Base-by-base conservation (phyloP, 64 coral and sea anemone genomes). In the Dendronephthya gigantea region DNA sequence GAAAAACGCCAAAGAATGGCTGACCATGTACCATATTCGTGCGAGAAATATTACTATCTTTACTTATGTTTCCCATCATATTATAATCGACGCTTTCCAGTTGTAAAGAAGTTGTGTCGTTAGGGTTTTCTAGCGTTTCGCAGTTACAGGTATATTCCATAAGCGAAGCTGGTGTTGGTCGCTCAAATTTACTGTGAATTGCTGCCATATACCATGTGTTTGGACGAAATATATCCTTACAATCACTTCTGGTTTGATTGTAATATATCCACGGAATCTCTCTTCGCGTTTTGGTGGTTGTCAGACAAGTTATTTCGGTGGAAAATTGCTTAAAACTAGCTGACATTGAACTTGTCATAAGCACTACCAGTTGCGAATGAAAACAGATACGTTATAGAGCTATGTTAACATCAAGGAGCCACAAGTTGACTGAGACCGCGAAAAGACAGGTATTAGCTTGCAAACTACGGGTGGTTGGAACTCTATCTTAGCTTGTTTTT, bases 341-440 rank as follows among this genome's bases (percentile, higher is more conserved):
- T 39, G 36, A 16, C 14, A 29, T 79, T 39, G 72, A 79, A 36
- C 32, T 79, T 79, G 72, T 79, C 72, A 39, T 79, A 39, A 14
- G 72, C 72, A 79, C 36, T 79, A 79, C 72, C 72, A 79, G 72
- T 39, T 79, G 8, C 72, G 36, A 79, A 39, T 79, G 72, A 79
- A 79, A 79, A 79, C 72, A 79, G 32, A 36, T 36, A 3, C 72
- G 72, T 39, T 36, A 79, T 79, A 39, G 34, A 34, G 29, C 30
- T 79, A 79, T 79, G 72, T 79, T 79, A 36, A 36, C 32, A 36
- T 34, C 36, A 34, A 79, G 36, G 31, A 39, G 72, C 72, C 72
- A 79, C 72, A 79, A 79, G 72, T 79, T 79, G 17, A 12, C 2
- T 17, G 30, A 34, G 72, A 35, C 72, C 72, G 72, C 72, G 31